These are phyloP conservation scores for Cosmopolites sordidus DNA, from an alignment of 2,888 invertebrate species.

Conservation along the genomic window DNA sequence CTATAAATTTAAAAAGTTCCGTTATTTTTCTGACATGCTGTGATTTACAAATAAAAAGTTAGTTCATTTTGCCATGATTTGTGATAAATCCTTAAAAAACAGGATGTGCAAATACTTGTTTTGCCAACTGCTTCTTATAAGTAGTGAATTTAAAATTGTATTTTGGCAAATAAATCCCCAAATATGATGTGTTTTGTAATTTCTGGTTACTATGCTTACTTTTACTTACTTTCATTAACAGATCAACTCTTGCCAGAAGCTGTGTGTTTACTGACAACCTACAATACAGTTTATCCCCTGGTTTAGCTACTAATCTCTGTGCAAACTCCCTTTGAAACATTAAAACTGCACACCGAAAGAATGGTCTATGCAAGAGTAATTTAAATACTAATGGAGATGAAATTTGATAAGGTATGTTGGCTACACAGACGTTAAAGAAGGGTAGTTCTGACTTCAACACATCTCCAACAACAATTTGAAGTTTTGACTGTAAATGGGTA, in stretches of 20 bases:
- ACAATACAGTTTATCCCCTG: constrained; percentile 96
- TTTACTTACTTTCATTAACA: constrained; percentile 81
- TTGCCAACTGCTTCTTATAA: too few relatives aligned
- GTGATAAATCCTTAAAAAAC: too few relatives aligned
- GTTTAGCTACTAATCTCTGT: constrained; percentile 90
- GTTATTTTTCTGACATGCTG: too few relatives aligned
- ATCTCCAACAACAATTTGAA: constrained; percentile 92
- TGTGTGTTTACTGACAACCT: constrained; percentile 96
- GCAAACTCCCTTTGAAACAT: constrained; percentile 99
- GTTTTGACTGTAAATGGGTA: constrained; percentile 81
- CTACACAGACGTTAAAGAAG: constrained; percentile 96
- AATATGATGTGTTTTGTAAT: too few relatives aligned
- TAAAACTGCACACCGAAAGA: constrained; percentile 89
- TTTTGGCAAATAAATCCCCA: too few relatives aligned
- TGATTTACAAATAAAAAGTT: too few relatives aligned
- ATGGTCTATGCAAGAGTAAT: constrained; percentile 77
- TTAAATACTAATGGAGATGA: constrained; percentile 96
- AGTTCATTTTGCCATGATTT: too few relatives aligned
- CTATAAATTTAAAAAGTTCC: too few relatives aligned
- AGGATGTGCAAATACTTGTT: too few relatives aligned
- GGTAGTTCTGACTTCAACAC: constrained; percentile 91
- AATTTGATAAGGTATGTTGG: constrained; percentile 98
- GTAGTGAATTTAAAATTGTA: too few relatives aligned
- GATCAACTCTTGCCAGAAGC: constrained; percentile 87
- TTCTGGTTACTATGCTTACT: too few relatives aligned